These are phyloP conservation scores for Edolisoma coerulescens DNA, from an alignment of 2,113 vertebrate species.

Conservation along the genomic window DNA sequence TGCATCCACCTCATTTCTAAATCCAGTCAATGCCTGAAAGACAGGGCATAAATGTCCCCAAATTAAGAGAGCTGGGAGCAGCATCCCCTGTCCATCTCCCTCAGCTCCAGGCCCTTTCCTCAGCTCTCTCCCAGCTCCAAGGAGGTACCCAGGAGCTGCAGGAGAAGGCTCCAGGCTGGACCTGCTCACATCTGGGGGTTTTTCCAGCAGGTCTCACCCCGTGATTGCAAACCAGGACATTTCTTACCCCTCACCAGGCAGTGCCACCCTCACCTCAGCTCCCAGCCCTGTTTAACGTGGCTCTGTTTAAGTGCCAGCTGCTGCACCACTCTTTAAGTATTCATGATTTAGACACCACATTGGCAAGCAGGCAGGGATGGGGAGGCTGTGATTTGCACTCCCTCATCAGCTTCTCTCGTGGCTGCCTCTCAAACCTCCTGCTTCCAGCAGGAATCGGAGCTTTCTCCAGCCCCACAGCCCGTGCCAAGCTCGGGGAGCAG, in stretches of 20 bases:
- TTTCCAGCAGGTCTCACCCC: background rate
- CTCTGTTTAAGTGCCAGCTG: slow-evolving; percentile 16
- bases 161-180: background rate
- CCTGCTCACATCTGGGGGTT: background rate
- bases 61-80: background rate
- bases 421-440: background rate
- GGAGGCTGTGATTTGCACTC: background rate
- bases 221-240: accelerated
- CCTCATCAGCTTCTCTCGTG: background rate
- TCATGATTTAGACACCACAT: background rate
- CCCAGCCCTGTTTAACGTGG: background rate
- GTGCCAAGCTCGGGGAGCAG: background rate
- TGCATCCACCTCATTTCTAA: background rate
- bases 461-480: background rate
- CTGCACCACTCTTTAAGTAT: background rate
- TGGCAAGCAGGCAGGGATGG: background rate
- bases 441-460: background rate
- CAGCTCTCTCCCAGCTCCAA: background rate
- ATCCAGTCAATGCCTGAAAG: background rate
- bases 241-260: background rate
- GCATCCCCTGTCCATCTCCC: background rate
- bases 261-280: background rate
- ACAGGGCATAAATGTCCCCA: background rate
- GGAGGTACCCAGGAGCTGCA: background rate
- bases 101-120: background rate